phyloP scores from a whole-genome alignment of 2,888 invertebrate genomes.

The Hofmannophila pseudospretella region DNA sequence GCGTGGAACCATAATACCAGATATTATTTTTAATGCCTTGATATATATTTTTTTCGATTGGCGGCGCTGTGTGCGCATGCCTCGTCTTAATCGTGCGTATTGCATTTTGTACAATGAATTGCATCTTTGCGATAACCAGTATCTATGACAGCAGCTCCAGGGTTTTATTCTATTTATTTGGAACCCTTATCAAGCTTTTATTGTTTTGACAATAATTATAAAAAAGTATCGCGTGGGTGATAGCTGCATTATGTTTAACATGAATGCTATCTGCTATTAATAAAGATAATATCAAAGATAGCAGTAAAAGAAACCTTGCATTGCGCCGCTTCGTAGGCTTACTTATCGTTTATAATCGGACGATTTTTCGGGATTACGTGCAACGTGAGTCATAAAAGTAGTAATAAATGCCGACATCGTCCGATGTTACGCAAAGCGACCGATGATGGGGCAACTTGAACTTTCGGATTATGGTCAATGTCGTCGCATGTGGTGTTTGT shows the following conservation, averaged over 20 bases:
- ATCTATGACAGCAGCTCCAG: too few relatives aligned
- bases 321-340: slow-evolving; percentile 3
- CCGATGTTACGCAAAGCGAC: slow-evolving; percentile 36
- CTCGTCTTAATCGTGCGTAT: too few relatives aligned
- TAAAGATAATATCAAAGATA: background rate
- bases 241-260: background rate
- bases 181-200: too few relatives aligned
- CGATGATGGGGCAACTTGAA: slow-evolving; percentile 43
- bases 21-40: too few relatives aligned
- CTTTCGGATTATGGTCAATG: slow-evolving; percentile 62
- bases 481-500: slow-evolving; percentile 20
- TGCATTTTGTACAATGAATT: too few relatives aligned
- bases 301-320: slow-evolving; percentile 5
- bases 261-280: background rate
- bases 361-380: slow-evolving; percentile 46
- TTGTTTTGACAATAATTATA: too few relatives aligned
- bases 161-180: too few relatives aligned
- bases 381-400: slow-evolving; percentile 39
- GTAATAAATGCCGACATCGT: slow-evolving; percentile 28
- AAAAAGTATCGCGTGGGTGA: too few relatives aligned
- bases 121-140: too few relatives aligned
- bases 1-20: too few relatives aligned
- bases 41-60: too few relatives aligned
- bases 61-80: too few relatives aligned
- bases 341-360: slow-evolving; percentile 24